phyloP scores from a whole-genome alignment of 1,140 invertebrate species.

The Drosophila rhopaloa region DNA sequence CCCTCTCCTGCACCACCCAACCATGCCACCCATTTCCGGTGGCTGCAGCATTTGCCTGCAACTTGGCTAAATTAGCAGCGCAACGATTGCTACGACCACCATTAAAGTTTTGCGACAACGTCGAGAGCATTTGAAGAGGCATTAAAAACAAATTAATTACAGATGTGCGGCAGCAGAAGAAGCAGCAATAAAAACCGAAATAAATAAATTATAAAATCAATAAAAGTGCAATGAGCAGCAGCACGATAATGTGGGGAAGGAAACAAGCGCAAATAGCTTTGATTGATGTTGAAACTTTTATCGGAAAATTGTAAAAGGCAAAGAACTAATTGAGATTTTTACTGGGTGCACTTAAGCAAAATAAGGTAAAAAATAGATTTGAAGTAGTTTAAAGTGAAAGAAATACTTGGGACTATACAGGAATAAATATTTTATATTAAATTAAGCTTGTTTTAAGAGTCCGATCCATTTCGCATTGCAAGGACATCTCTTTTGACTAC shows the following conservation, averaged over 20 bases:
- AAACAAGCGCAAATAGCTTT: conserved; percentile 17
- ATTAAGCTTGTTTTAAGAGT: not conserved
- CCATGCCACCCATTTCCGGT: conserved; percentile 11
- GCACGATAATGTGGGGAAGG: conserved; percentile 9
- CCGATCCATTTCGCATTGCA: no score
- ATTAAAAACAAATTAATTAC: conserved; percentile 84
- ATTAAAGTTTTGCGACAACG: conserved; percentile 68
- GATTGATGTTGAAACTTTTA: conserved; percentile 24
- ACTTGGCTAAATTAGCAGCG: conserved; percentile 75
- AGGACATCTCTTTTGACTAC: no score
- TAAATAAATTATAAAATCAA: conserved; percentile 83
- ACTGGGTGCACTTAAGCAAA: not conserved
- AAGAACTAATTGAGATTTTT: not conserved
- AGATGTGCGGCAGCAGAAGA: conserved; percentile 52
- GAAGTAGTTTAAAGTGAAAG: no score
- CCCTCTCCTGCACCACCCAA: not conserved
- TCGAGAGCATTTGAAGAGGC: conserved; percentile 70
- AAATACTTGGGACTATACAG: not conserved
- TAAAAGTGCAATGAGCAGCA: conserved; percentile 53
- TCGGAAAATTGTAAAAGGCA: not conserved
- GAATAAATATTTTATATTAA: no score
- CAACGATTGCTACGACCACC: conserved; percentile 57
- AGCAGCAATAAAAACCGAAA: conserved; percentile 45
- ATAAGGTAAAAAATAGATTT: not conserved
- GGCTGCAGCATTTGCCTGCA: conserved; percentile 61